A percentile compares a stretch with the other conserved stretches of the same genome.
Conservation (phyloP, 1,140 invertebrate species). For the Artemia franciscana region DNA sequence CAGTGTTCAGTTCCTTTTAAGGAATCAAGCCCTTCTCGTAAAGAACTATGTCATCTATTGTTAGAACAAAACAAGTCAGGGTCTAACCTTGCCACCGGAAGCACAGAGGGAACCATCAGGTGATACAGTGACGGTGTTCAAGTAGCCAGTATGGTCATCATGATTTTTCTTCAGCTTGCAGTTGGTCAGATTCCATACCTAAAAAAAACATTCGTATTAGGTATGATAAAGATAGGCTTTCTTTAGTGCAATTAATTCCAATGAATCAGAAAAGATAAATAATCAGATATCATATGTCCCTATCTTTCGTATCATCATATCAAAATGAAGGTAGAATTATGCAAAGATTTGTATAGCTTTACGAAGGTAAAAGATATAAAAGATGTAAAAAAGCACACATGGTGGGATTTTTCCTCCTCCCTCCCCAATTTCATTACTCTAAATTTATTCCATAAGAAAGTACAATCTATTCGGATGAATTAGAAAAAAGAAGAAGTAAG, state of each 20-base stretch:
- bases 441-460: too few relatives aligned
- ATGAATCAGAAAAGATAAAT: neutral
- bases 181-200: constrained; percentile 98
- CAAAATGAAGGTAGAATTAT: too few relatives aligned
- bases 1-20: too few relatives aligned
- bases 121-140: constrained; percentile 96
- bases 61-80: constrained; percentile 8
- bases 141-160: constrained; percentile 81
- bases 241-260: too few relatives aligned
- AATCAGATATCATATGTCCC: constrained; percentile 6
- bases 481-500: too few relatives aligned
- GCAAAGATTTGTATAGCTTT: too few relatives aligned
- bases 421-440: too few relatives aligned
- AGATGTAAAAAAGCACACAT: too few relatives aligned
- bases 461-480: too few relatives aligned
- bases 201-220: constrained; percentile 8
- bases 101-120: constrained; percentile 98
- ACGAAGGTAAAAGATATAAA: too few relatives aligned
- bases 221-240: neutral
- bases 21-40: too few relatives aligned
- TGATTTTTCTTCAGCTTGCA: constrained; percentile 98
- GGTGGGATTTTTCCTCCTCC: too few relatives aligned
- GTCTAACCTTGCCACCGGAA: constrained; percentile 74
- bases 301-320: constrained; percentile 2
- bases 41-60: constrained; percentile 1